Evolutionary conservation across 2,113 vertebrate genomes (phyloP).

Genomic region (Sinosuthora webbiana): DNA sequence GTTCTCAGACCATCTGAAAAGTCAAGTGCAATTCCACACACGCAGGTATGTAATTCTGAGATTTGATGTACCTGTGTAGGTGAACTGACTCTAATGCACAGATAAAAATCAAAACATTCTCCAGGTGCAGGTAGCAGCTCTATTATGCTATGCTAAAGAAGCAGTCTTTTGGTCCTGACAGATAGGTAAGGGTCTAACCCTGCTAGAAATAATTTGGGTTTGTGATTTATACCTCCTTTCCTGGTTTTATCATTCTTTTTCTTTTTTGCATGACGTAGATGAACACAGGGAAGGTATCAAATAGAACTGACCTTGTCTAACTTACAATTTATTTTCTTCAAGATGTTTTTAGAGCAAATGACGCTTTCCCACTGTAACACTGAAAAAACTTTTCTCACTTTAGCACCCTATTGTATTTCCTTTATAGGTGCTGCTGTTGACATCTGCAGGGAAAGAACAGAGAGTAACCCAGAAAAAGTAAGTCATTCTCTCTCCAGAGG

Average conservation of each 20-base stretch:
- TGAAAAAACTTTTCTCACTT: not conserved
- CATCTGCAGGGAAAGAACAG: not conserved
- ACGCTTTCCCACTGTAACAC: not conserved
- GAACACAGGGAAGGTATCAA: not conserved
- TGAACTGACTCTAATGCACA: not conserved
- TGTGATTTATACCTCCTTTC: not conserved
- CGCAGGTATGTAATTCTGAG: not conserved
- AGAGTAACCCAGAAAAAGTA: not conserved
- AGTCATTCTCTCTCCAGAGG: not conserved
- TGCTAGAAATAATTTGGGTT: not conserved
- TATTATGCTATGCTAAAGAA: not conserved
- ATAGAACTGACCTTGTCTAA: not conserved
- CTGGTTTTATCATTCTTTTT: not conserved
- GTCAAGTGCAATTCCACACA: not conserved
- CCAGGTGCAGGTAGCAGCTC: not conserved
- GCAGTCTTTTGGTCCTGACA: not conserved
- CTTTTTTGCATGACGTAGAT: not conserved
- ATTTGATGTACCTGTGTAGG: not conserved
- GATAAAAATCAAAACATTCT: not conserved
- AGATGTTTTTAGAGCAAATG: not conserved
- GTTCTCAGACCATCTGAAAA: not conserved
- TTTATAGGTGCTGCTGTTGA: not conserved
- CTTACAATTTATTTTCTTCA: not conserved
- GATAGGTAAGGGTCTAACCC: not conserved
- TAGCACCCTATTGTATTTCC: not conserved